phyloP scores from a whole-genome alignment of 2,797 vertebrate genomes.

The Odontamblyopus rebecca region DNA sequence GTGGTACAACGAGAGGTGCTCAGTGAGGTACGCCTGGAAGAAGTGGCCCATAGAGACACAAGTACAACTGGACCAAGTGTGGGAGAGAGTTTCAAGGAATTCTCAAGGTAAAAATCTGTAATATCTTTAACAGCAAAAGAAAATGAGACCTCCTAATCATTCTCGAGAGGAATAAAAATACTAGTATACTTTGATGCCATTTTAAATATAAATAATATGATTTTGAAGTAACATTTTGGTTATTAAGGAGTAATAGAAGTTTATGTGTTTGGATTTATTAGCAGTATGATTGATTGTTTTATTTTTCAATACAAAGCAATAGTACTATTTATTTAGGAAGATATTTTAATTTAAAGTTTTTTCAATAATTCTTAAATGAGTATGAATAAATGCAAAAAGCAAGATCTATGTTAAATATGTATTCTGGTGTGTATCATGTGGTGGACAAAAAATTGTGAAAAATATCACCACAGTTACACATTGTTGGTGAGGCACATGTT shows the following conservation, averaged over 20 bases:
- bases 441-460: neutral
- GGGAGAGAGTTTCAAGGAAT: constrained; percentile 52
- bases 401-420: neutral
- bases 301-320: too few species aligned
- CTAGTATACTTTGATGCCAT: too few species aligned
- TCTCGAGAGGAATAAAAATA: neutral
- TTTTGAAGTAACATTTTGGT: too few species aligned
- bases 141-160: neutral
- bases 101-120: constrained; percentile 63
- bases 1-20: constrained; percentile 69
- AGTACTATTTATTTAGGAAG: too few species aligned
- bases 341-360: too few species aligned
- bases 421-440: neutral
- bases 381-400: too few species aligned
- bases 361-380: too few species aligned
- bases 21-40: constrained; percentile 80
- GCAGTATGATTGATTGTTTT: too few species aligned
- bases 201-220: too few species aligned
- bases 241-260: too few species aligned
- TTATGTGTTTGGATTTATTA: too few species aligned
- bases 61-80: constrained; percentile 45
- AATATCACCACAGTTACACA: constrained; percentile 5
- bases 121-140: neutral
- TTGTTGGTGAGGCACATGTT: neutral
- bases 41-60: constrained; percentile 72